Percentiles rank a stretch among this genome's conserved stretches.
Conservation (phyloP, 2,888 invertebrate genomes). For the Stegophylla sp. region DNA sequence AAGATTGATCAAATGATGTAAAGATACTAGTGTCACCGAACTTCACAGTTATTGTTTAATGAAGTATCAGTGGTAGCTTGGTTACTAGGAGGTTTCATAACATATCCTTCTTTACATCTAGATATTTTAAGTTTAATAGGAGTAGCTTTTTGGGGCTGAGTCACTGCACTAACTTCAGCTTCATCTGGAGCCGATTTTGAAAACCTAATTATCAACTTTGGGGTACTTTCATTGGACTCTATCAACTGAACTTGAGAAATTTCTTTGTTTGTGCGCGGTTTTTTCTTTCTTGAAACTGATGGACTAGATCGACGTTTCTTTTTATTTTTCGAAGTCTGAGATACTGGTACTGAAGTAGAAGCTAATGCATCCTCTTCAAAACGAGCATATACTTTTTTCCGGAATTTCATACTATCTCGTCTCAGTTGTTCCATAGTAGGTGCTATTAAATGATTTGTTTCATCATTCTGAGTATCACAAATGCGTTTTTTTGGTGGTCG, state of each 20-base stretch:
- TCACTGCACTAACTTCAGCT: slow-evolving; percentile 65
- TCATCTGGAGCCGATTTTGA: slow-evolving; percentile 66
- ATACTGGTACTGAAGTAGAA: slow-evolving; percentile 68
- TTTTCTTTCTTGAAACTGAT: slow-evolving; percentile 49
- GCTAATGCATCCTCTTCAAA: slow-evolving; percentile 70
- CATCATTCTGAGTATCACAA: slow-evolving; percentile 64
- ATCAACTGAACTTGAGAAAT: slow-evolving; percentile 68
- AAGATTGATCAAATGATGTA: slow-evolving; percentile 36
- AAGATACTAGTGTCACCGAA: slow-evolving; percentile 49
- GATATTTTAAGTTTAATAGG: slow-evolving; percentile 85
- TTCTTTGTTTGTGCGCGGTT: slow-evolving; percentile 52
- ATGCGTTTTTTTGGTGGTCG: slow-evolving; percentile 85
- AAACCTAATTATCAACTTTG: slow-evolving; percentile 80
- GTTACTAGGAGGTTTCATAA: slow-evolving; percentile 64
- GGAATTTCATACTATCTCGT: slow-evolving; percentile 85
- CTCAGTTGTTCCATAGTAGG: slow-evolving; percentile 82
- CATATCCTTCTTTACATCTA: slow-evolving; percentile 78
- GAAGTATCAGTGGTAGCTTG: slow-evolving; percentile 54
- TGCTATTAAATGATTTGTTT: slow-evolving; percentile 66
- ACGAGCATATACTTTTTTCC: slow-evolving; percentile 83
- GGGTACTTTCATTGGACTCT: slow-evolving; percentile 69
- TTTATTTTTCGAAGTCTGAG: slow-evolving; percentile 65
- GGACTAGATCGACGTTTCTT: slow-evolving; percentile 65
- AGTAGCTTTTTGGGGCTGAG: slow-evolving; percentile 72
- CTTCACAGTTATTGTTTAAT: slow-evolving; percentile 55